Base-by-base conservation (phyloP, 2,797 vertebrate genomes). In the Mergus octosetaceus region DNA sequence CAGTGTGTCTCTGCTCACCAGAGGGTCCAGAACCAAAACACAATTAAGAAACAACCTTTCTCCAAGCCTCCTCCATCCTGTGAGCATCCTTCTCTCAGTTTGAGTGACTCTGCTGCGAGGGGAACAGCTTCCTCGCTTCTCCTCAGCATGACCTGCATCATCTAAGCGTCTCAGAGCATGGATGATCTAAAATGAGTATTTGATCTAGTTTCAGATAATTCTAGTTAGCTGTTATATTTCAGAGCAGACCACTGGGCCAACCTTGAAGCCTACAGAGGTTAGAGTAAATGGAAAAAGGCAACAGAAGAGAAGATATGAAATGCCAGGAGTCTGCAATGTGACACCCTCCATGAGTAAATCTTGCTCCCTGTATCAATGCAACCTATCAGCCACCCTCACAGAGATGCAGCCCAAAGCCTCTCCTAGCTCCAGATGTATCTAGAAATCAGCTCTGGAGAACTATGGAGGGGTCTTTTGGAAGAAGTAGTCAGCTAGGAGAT, bases 21-120 rank as follows among this genome's bases (percentile, higher is more conserved):
- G 88, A 97, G 91, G 92, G 95, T 75, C 95, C 71, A 6, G 82
- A 88, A 96, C 86, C 94, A 88, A 97, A 96, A 80, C 54, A 91
- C 95, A 97, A 97, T 97, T 97, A 97, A 95, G 93, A 96, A 90
- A 85, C 88, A 30, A 87, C 90, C 91, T 97, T 96, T 90, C 93
- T 95, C 73, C 24, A 82, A 97, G 77, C 62, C 36, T 27, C 47
- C 28, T 73, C 65, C 4, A 86, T 73, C 32, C 69, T 75, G 64
- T 19, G 74, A 97, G 49, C 83, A 30, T 22, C 79, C 91, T 93
- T 51, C 41, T 70, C 78, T 88, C 41, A 0, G 1, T 45, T 45
- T 49, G 69, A 92, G 61, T 49, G 70, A 82, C 79, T 86, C 95
- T 95, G 92, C 94, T 94, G 85, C 85, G 62, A 80, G 51, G 7